phyloP scores from a whole-genome alignment of 2,888 invertebrate species.

The Agrotis segetum region DNA sequence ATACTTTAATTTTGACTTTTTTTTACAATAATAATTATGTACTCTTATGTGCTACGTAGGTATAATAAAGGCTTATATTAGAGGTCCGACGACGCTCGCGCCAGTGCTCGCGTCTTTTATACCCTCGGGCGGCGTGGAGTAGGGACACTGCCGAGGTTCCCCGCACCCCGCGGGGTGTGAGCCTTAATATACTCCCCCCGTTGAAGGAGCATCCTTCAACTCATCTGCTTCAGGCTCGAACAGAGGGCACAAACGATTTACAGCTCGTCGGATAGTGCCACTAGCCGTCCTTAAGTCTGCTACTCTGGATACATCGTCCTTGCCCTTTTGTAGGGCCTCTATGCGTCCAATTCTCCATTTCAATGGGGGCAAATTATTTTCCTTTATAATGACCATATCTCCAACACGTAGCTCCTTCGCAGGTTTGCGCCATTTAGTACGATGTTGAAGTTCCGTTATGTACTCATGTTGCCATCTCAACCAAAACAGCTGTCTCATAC shows the following conservation, averaged over 20 bases:
- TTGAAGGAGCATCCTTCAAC: too few species aligned
- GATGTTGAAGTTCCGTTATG: slow-evolving; percentile 21
- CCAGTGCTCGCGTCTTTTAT: too few species aligned
- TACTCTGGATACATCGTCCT: slow-evolving; percentile 14
- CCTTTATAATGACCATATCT: slow-evolving; percentile 19
- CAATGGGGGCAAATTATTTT: slow-evolving; percentile 9
- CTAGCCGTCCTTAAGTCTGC: slow-evolving; percentile 14
- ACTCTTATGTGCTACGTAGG: too few species aligned
- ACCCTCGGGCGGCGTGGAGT: too few species aligned
- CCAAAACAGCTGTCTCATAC: slow-evolving; percentile 20
- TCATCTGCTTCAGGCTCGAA: background rate
- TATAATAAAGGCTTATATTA: too few species aligned
- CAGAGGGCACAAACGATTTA: slow-evolving; percentile 10
- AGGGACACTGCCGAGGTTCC: too few species aligned
- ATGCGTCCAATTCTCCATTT: slow-evolving; percentile 16
- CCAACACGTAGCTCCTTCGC: background rate
- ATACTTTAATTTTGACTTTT: too few species aligned
- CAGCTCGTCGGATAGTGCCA: slow-evolving; percentile 8
- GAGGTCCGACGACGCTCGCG: too few species aligned
- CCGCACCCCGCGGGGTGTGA: too few species aligned
- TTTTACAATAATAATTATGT: too few species aligned
- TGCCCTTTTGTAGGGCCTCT: slow-evolving; percentile 2
- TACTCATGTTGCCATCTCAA: slow-evolving; percentile 29
- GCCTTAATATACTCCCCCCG: too few species aligned
- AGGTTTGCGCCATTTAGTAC: slow-evolving; percentile 21